Base-by-base conservation (phyloP, 2,888 invertebrate species). In the Xanthorhoe designata region DNA sequence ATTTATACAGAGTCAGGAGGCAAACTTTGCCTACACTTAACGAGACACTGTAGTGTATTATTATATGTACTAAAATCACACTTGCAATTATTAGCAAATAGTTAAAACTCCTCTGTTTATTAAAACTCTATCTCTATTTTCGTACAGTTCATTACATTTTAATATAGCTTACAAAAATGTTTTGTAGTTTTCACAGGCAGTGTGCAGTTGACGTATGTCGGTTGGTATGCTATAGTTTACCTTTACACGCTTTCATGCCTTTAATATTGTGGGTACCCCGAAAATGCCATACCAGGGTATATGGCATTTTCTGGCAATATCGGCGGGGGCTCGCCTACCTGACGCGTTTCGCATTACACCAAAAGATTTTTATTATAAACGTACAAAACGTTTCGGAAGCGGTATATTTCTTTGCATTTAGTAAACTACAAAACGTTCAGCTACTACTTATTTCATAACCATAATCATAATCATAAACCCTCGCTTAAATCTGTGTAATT, bases 331-430 rank as follows among this genome's bases (percentile, higher is more conserved):
- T 64, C 61, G 66, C 68, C 66, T 67, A 67, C 66, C 72, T 69
- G 60, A 66, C 72, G 70, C 74, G 75, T 78, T 72, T 74, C 72
- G 61, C 66, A 70, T n/a, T 75, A 66, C 76, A 75, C 64, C 76
- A 75, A 72, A 72, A 65, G 66, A 68, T 61, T 71, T n/a, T 75
- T 79, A 78, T 80, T 78, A 81, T 78, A 75, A 79, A 78, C 53
- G 38, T 42, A 42, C 38, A 42, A 42, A 42, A 42, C 38, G 38
- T 42, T 42, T 13, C 13, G 38, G 13, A 42, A 42, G 38, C 38
- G 13, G 38, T 13, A 13, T 42, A 42, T 42, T 42, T 42, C 1
- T 42, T 42, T 42, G 13, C 38, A 2, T 13, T 42, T 42, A 42
- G 38, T 42, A 42, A 42, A 42, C 38, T 42, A 42, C 13, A 13